Evolutionary conservation across 2,113 vertebrate species (phyloP), one percentile per base, ranked within the genome.

Genomic region (Phodopus roborovskii): DNA sequence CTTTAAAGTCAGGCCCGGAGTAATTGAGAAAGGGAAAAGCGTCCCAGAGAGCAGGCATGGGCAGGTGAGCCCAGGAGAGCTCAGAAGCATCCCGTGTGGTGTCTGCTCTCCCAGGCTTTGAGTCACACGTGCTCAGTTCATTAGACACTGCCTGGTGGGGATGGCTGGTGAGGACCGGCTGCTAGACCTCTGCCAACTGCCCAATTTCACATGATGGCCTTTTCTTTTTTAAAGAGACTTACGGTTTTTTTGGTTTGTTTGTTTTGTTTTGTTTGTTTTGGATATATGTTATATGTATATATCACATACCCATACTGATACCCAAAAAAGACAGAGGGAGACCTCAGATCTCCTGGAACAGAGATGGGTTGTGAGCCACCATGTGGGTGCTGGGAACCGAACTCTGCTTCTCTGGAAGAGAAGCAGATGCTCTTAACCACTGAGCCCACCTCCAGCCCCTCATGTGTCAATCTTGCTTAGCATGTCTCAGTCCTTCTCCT

Each of bases 101-200:
- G 8, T 4, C n/a, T 8, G 56, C 13, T 13, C 19, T 3, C 78
- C 4, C 22, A 33, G 50, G 33, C 1, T 81, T 81, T 13, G 78
- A 11, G 5, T 81, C 36, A 13, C 50, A 2, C 1, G 11, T 60
- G 12, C 79, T 83, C 56, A 60, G 79, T 39, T 39, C 8, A 13
- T 60, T 15, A 26, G 53, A 15, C 26, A 4, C 20, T 39, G 11
- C 36, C 20, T 60, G 79, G 36, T 26, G 53, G 39, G 36, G 11
- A 58, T 0, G 3, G 22, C 36, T 8, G 22, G 36, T 26, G 53
- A 39, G 36, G 20, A 58, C 5, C 0, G 3, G 22, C 36, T 8
- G 12, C 56, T 56, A 83, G 6, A 42, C 36, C 79, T 62, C 56
- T n/a, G 33, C 56, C 42, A 39, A 83, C 20, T 17, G 12, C 10